Evolutionary conservation across 2,797 vertebrate species (phyloP), one percentile per base, ranked within the genome.

Genomic region (Vireo griseus): DNA sequence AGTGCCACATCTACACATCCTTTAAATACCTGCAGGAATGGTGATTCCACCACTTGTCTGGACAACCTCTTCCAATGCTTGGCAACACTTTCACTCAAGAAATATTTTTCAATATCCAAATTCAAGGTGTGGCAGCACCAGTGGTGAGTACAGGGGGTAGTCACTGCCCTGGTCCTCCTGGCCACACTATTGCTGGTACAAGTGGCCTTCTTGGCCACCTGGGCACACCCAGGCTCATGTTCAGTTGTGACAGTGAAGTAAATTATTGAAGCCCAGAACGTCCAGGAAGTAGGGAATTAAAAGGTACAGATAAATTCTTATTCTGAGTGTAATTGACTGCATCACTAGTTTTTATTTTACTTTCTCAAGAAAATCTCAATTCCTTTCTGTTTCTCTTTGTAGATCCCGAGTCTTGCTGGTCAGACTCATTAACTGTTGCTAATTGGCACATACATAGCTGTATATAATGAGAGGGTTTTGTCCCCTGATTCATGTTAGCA

Each of bases 281-380:
- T 52, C 93, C 47, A 88, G 74, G 51, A 73, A 75, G 20, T 29
- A 88, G 63, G 66, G 33, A 44, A 62, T 67, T 80, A 78, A 58
- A 73, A 79, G 44, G 40, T 47, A 52, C 42, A 79, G 78, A 93
- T 87, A 88, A 88, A 76, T 88, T 89, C 19, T 77, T 79, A 68
- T 92, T 92, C 93, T 35, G 57, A 48, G 31, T 92, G 68, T 89
- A 88, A 93, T 96, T 92, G 96, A 67, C 55, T 90, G 69, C 59
- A 75, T 90, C 45, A 13, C 44, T 85, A 44, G 20, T 33, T 92
- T 88, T 92, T 77, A 80, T 93, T 94, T 77, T 84, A 50, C 59
- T 88, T 95, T 82, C 67, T 87, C 71, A 77, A 75, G 82, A 96
- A 94, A 59, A 86, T 95, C 74, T 96, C 82, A 44, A 29, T 92